Evolutionary conservation across 2,888 invertebrate species (phyloP).

Genomic region (Chydorus sphaericus): DNA sequence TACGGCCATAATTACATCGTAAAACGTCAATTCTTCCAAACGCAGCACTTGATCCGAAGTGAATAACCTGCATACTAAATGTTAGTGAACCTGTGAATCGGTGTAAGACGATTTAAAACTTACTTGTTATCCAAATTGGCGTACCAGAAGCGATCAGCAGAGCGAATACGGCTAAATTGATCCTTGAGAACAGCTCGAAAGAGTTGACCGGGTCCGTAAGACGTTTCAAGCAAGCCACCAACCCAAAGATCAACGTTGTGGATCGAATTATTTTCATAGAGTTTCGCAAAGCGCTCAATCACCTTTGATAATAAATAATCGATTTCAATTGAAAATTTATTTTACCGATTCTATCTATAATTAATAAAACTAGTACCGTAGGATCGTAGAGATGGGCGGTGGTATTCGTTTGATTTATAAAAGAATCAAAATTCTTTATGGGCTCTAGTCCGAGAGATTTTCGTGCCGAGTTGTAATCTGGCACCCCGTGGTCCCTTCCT

Average conservation of each 20-base stretch:
- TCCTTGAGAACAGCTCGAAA: constrained; percentile 37
- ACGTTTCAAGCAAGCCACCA: constrained; percentile 40
- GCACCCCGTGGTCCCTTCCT: constrained; percentile 40
- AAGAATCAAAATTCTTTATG: constrained; percentile 24
- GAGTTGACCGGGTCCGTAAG: constrained; percentile 35
- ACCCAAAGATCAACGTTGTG: constrained; percentile 40
- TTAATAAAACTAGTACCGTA: no score
- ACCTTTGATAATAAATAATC: no score
- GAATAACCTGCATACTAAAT: constrained; percentile 33
- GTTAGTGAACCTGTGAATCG: not conserved
- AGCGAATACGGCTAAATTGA: constrained; percentile 39
- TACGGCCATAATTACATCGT: constrained; percentile 36
- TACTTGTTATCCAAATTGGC: constrained; percentile 35
- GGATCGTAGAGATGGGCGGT: constrained; percentile 15
- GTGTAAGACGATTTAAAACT: constrained; percentile 11
- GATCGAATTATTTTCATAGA: constrained; percentile 30
- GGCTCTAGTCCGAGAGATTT: constrained; percentile 32
- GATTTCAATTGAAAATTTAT: no score
- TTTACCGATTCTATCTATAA: no score
- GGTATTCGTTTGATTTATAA: constrained; percentile 20
- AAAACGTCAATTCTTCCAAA: constrained; percentile 33
- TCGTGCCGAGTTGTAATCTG: constrained; percentile 44
- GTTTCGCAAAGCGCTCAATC: no score
- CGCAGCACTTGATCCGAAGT: constrained; percentile 30
- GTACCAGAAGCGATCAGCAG: constrained; percentile 44